Evolutionary conservation across 2,113 vertebrate genomes (phyloP), one percentile per base, ranked within the genome.

Genomic region (Acanthochromis polyacanthus): DNA sequence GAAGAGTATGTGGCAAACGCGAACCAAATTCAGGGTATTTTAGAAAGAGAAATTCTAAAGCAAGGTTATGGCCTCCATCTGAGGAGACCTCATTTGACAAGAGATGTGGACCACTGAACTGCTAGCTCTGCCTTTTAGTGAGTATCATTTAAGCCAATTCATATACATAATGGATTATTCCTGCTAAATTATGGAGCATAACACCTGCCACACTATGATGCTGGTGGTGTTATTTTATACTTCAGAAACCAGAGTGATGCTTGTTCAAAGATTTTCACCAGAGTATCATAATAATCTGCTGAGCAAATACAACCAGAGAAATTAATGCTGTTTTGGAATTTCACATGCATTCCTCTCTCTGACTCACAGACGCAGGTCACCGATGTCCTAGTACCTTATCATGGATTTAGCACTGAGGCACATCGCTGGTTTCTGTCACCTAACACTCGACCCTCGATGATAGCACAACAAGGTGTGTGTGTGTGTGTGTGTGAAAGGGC

Each of bases 381-480:
- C 3, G 10, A 23, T 70, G 75, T 68, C 63, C 81, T 20, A 10
- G 60, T 58, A 50, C 55, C 66, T 89, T 86, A 87, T 90, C 62
- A 38, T 14, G 10, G 66, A 69, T 87, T 91, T 87, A 78, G 77
- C 82, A 65, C 78, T 28, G 72, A 73, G 71, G 59, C 78, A 81
- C 85, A 89, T 85, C 87, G 20, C 52, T 84, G 86, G 71, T 89
- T 88, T 84, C 85, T 93, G 91, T 93, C 93, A 93, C 66, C 88
- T 75, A 81, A 93, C 92, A 93, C 92, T 89, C 83, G 46, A 78
- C 69, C 46, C 76, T 65, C 83, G 85, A 90, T 75, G 82, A 92
- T 89, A 89, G 78, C 66, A 53, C 61, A 66, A 69, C 59, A 78
- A 80, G 68, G 80, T 74, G 55, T 76, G 51, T 56, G 45, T 71